A percentile compares a stretch with the other conserved stretches of the same genome.
These are phyloP conservation scores for Anolis carolinensis DNA, from an alignment of 2,113 vertebrate genomes.

Conservation along the genomic window DNA sequence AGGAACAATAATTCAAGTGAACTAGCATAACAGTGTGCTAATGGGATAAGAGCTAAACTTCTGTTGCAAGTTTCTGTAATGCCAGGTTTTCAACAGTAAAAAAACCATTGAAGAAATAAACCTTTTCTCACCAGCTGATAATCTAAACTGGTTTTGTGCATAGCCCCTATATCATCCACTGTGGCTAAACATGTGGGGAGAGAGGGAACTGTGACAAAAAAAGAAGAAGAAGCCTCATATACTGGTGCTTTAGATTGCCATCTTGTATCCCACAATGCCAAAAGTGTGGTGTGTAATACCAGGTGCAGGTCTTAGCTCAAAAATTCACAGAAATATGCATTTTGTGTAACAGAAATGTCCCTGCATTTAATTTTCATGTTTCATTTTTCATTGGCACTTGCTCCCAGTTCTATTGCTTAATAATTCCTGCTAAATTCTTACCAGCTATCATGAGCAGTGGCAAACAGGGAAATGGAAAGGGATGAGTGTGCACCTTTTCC, in stretches of 20 bases:
- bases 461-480: not conserved
- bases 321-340: not conserved
- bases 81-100: conserved; percentile 6
- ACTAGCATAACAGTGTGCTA: conserved; percentile 56
- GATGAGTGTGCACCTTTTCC: not conserved
- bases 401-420: not conserved
- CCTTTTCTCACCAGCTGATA: not conserved
- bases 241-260: not conserved
- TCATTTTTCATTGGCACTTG: not conserved
- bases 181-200: not conserved
- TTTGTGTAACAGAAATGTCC: not conserved
- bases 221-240: not conserved
- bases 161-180: not conserved
- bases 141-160: not conserved
- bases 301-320: not conserved
- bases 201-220: not conserved
- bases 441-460: not conserved
- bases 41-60: conserved; percentile 42
- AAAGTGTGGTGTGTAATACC: too few species aligned
- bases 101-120: not conserved
- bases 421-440: not conserved
- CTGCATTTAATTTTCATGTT: not conserved
- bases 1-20: conserved; percentile 56
- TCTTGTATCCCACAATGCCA: not conserved
- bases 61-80: conserved; percentile 12